A percentile compares a stretch with the other conserved stretches of the same genome.
phyloP scores from a whole-genome alignment of 1,140 invertebrate genomes.

The Pogonus chalceus region DNA sequence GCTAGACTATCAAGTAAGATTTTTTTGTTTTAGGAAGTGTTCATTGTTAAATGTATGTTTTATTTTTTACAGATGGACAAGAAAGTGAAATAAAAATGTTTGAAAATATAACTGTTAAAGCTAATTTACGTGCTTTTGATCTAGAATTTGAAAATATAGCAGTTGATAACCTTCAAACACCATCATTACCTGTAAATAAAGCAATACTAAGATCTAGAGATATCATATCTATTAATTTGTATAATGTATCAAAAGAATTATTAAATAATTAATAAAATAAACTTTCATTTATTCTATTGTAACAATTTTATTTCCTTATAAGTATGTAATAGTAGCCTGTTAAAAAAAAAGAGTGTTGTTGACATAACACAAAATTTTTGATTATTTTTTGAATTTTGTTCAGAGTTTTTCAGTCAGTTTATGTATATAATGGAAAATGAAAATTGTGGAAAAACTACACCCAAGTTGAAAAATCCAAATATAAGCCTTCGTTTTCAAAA shows the following conservation, averaged over 20 bases:
- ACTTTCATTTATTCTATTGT: too few species aligned
- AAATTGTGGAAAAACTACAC: too few species aligned
- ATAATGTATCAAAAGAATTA: background rate
- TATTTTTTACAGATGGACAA: slow-evolving; percentile 12
- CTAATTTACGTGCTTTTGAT: slow-evolving; percentile 24
- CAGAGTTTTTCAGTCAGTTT: too few species aligned
- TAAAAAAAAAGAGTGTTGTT: too few species aligned
- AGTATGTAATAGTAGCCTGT: too few species aligned
- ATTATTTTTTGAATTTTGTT: too few species aligned
- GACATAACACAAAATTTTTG: too few species aligned
- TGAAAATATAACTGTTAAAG: slow-evolving; percentile 21
- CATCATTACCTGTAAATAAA: slow-evolving; percentile 14
- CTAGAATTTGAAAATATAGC: slow-evolving; percentile 24
- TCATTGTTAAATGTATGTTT: background rate
- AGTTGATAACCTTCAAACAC: slow-evolving; percentile 24
- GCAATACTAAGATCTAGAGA: slow-evolving; percentile 26
- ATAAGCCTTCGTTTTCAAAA: too few species aligned
- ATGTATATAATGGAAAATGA: too few species aligned
- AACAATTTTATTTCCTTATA: too few species aligned
- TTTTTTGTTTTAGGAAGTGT: too few species aligned
- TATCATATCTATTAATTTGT: slow-evolving; percentile 20
- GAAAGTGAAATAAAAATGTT: slow-evolving; percentile 22
- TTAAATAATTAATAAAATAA: background rate
- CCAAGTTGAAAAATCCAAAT: too few species aligned
- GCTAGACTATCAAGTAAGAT: background rate